Evolutionary conservation across 1,140 invertebrate species (phyloP).

Genomic region (Eriocheir sinensis): DNA sequence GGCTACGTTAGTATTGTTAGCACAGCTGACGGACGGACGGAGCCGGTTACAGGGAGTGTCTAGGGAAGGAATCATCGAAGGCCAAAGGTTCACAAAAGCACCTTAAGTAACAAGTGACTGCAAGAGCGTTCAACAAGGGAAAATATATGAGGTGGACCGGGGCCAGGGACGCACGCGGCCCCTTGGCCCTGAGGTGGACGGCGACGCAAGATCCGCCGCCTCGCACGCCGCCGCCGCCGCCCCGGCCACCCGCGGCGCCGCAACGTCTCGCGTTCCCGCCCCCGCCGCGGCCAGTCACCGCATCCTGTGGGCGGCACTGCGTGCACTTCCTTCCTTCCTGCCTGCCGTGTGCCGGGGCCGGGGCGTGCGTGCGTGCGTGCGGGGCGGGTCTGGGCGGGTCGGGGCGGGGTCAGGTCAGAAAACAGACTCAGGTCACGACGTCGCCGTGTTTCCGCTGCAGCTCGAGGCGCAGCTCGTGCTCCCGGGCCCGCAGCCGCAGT

Average conservation of each 20-base stretch:
- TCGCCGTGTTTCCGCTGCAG: conserved; percentile 91
- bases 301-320: neutral
- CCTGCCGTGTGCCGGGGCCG: neutral
- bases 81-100: conserved; percentile 36
- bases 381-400: no score
- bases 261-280: neutral
- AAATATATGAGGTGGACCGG: neutral
- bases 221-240: neutral
- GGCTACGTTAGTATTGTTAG: conserved; percentile 72
- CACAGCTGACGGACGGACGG: conserved; percentile 65
- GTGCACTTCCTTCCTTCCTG: neutral
- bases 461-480: conserved; percentile 94
- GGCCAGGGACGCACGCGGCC: neutral
- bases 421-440: conserved; percentile 61
- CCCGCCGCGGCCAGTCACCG: neutral
- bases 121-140: conserved; percentile 28
- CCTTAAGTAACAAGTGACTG: conserved; percentile 52
- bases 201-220: neutral
- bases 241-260: neutral
- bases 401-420: conserved; percentile 7
- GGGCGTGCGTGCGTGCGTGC: neutral
- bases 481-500: conserved; percentile 93
- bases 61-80: conserved; percentile 45
- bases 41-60: conserved; percentile 44
- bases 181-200: neutral